A percentile compares a stretch with the other conserved stretches of the same genome.
Evolutionary conservation across 2,797 vertebrate genomes (phyloP).

Genomic region (Sebastes steindachneri): DNA sequence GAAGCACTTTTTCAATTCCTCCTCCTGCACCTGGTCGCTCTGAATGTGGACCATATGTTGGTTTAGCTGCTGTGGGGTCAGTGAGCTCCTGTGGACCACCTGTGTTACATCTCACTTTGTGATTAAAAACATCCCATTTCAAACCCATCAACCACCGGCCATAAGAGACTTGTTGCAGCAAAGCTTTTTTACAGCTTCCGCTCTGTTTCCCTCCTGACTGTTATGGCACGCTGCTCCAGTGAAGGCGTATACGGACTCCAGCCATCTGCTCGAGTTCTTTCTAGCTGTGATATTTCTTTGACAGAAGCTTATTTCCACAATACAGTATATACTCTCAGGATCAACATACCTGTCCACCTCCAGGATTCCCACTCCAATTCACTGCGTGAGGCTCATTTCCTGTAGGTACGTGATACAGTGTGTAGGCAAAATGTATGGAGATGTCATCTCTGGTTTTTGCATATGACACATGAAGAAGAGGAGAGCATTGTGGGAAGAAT

Average conservation of each 20-base stretch:
- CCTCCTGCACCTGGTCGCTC: constrained; percentile 13
- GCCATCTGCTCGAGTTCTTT: constrained; percentile 56
- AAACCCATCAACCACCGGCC: background rate
- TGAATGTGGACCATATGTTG: constrained; percentile 8
- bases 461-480: constrained; percentile 6
- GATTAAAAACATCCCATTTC: constrained; percentile 27
- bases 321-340: constrained; percentile 46
- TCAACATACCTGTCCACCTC: constrained; percentile 66
- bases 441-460: constrained; percentile 60
- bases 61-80: constrained; percentile 27
- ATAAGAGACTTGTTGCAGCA: background rate
- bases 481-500: constrained; percentile 6
- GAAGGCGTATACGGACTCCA: constrained; percentile 18
- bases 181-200: constrained; percentile 12
- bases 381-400: constrained; percentile 43
- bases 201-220: constrained; percentile 22
- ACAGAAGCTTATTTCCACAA: constrained; percentile 63
- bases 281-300: constrained; percentile 41
- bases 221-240: constrained; percentile 5
- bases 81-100: background rate
- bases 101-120: constrained; percentile 18
- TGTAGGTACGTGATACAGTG: constrained; percentile 20
- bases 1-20: background rate
- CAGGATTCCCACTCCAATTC: constrained; percentile 63
- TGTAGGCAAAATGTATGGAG: constrained; percentile 51